Base-by-base conservation (phyloP, 2,888 invertebrate genomes). In the Drosophila setosimentum region DNA sequence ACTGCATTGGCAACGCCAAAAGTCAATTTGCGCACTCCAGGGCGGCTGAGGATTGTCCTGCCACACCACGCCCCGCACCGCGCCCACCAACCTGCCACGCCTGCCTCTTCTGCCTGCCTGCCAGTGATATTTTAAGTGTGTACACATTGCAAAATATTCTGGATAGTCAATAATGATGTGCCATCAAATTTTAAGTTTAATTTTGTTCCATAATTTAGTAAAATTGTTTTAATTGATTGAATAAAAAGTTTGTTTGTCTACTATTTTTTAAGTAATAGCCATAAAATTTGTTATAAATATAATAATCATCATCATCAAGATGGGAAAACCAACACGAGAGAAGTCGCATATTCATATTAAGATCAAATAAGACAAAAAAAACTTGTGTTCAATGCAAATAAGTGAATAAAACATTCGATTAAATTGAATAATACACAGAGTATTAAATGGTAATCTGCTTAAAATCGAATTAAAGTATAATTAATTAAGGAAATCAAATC, bases 1-100 rank as follows among this genome's bases (percentile, higher is more conserved):
- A 84, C 85, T 89, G 84, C 90, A 84, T 89, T 83, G 87, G 78
- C 83, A 78, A 78, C 64, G 82, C 84, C 87, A 87, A 90, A 90
- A 87, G 87, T 90, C 87, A 90, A 87, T 87, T 87, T 83, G 89
- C 69, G 84, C 90, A 88, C 76, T 81, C 68, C 68, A 68, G 74
- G 86, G 68, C 79, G 71, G 68, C 45, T 55, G 11, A 48, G 51
- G 27, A 67, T 67, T 50, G 66, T 68, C 37, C 33, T 13, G 45
- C 64, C 11, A 16, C 13, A 6, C 35, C 18, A 3, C 42, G 18
- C 3, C 13, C n/a, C 21, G n/a, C 51, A n/a, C 49, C 29, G n/a
- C 13, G 13, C 24, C 42, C 59, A n/a, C 11, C 21, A 24, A 16
- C 24, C 27, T 6, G 13, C 21, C 45, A 13, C 21, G 3, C 24